Conservation (phyloP, 2,797 vertebrate species). For the Corythornis leucogaster region DNA sequence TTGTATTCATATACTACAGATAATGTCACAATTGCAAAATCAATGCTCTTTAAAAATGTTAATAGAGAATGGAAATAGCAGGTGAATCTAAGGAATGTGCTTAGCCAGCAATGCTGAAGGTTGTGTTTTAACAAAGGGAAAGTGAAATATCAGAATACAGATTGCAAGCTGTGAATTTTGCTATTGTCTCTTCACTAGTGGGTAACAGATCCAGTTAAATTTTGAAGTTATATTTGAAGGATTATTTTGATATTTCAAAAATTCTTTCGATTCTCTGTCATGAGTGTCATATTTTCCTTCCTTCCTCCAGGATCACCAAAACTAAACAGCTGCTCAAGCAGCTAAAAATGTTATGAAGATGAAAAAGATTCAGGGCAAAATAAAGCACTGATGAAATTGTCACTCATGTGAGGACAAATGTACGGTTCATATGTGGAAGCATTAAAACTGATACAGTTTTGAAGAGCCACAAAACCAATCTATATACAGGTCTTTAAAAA, state of each 20-base stretch:
- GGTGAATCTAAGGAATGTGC: not conserved
- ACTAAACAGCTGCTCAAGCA: not conserved
- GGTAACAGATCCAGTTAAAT: not conserved
- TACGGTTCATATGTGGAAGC: not conserved
- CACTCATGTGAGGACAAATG: not conserved
- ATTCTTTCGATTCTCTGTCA: not conserved
- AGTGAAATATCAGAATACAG: not conserved
- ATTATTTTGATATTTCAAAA: not conserved
- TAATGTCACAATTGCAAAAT: not conserved
- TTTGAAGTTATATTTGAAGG: not conserved
- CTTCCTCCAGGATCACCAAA: not conserved
- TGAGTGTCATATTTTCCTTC: not conserved
- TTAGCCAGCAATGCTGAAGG: not conserved
- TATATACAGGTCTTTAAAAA: not conserved
- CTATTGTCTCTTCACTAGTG: not conserved
- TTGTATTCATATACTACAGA: not conserved
- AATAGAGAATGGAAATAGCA: not conserved
- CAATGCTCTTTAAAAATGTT: not conserved
- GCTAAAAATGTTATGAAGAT: not conserved
- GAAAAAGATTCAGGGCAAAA: not conserved
- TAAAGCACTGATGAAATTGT: not conserved
- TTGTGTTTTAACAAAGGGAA: not conserved
- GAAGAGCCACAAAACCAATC: not conserved
- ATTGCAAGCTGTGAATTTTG: not conserved
- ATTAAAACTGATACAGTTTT: not conserved